These are phyloP conservation scores for Argentina silus DNA, from an alignment of 2,797 vertebrate genomes.

Conservation along the genomic window DNA sequence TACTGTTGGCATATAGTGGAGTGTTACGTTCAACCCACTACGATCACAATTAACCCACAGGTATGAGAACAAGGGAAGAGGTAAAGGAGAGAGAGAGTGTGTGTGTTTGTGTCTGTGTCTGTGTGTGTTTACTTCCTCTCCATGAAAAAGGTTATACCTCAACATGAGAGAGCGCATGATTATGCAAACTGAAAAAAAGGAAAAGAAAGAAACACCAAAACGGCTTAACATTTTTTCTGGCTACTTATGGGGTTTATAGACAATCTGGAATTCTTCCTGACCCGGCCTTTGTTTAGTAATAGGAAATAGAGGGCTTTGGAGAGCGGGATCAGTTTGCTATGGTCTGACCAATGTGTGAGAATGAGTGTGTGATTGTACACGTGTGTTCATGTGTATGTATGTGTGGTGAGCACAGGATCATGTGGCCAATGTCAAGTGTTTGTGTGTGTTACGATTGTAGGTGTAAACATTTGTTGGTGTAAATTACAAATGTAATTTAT, in stretches of 20 bases:
- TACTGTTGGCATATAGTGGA: neutral
- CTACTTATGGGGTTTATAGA: slow-evolving; percentile 43
- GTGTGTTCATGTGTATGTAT: neutral
- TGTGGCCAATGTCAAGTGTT: neutral
- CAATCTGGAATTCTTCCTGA: slow-evolving; percentile 43
- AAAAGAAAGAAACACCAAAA: slow-evolving; percentile 21
- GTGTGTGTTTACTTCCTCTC: slow-evolving; percentile 12
- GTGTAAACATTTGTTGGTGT: neutral
- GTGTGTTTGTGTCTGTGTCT: too few species aligned
- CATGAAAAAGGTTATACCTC: slow-evolving; percentile 17
- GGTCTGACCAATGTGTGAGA: neutral
- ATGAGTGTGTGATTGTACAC: neutral
- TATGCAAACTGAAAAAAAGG: slow-evolving; percentile 9
- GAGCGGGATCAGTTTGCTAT: slow-evolving; percentile 15
- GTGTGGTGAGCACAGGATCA: neutral
- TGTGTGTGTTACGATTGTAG: neutral
- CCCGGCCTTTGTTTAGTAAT: slow-evolving; percentile 22
- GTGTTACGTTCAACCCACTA: neutral
- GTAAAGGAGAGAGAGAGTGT: slow-evolving; percentile 8
- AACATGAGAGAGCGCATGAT: slow-evolving; percentile 10
- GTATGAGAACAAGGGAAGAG: neutral
- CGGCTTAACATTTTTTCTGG: slow-evolving; percentile 41
- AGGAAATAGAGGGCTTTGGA: slow-evolving; percentile 25
- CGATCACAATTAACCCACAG: neutral
- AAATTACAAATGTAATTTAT: neutral